Base-by-base conservation (phyloP, 2,797 vertebrate species). In the Sternotherus odoratus region DNA sequence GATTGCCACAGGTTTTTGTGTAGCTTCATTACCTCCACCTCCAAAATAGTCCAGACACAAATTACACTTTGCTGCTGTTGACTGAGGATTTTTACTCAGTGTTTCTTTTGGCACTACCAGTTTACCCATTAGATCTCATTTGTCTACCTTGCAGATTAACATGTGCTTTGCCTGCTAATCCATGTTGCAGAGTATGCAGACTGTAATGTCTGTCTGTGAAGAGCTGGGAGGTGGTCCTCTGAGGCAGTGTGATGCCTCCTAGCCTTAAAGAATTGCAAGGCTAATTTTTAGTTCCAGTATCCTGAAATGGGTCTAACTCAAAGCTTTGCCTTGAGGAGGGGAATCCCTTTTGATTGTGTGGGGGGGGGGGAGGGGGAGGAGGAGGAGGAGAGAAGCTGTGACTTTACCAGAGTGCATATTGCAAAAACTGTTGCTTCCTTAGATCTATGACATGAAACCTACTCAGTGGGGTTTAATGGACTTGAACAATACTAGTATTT, bases 21-120 rank as follows among this genome's bases (percentile, higher is more conserved):
- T 50, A 8, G 2, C 5, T 19, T n/a, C 5, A 0, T 6, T 1
- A 0, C 1, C 15, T 30, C 33, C 0, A 16, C 4, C 5, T 51
- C 54, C 21, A 1, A 0, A 17, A 66, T 48, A 48, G 26, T 28
- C 15, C n/a, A 74, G 21, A 74, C n/a, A 26, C 39, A 74, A 43
- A 24, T 74, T 26, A 26, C 5, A 26, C 24, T 74, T 74, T 26
- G 7, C 24, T 43, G 9, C 69, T 74, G 39, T 74, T 43, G 12
- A 7, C 60, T 66, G 50, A 82, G 36, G 51, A 2, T 12, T 79
- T 5, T 17, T 39, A 9, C 36, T 21, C 2, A 1, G 72, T 53
- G 24, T 82, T 53, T 0, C 17, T 30, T 5, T 0, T 4, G 48
- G 33, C 60, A 15, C 1, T 8, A 3, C 43, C n/a, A 43, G 46